These are phyloP conservation scores for Semnornis frantzii DNA, from an alignment of 2,113 vertebrate genomes.

Conservation along the genomic window DNA sequence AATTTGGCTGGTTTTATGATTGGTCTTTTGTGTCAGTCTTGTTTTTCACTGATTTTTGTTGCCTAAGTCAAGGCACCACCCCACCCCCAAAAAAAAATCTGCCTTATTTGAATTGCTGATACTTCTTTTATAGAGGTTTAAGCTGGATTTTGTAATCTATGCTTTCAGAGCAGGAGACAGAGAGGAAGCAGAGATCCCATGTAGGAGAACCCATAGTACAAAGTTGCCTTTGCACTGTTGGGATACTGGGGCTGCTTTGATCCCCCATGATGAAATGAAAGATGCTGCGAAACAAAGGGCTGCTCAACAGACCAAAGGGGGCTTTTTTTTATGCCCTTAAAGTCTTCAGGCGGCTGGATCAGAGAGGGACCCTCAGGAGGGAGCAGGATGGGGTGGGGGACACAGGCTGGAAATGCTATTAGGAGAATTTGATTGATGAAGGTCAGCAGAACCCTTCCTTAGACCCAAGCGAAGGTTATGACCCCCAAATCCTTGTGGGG, in stretches of 20 bases:
- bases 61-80: not conserved
- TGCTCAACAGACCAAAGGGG: not conserved
- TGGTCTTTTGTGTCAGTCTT: not conserved
- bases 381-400: not conserved
- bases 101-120: constrained; percentile 11
- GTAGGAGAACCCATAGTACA: not conserved
- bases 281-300: not conserved
- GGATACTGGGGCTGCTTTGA: not conserved
- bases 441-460: not conserved
- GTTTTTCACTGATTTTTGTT: constrained; percentile 49
- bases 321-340: fast-evolving
- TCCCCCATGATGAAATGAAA: not conserved
- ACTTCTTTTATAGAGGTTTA: not conserved
- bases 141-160: not conserved
- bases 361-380: not conserved
- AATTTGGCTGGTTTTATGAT: constrained; percentile 38
- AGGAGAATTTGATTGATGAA: not conserved
- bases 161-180: not conserved
- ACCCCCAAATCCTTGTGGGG: not conserved
- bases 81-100: not conserved
- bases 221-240: not conserved
- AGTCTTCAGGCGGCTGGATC: not conserved
- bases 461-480: not conserved
- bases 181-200: not conserved
- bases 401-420: not conserved